A percentile compares a stretch with the other conserved stretches of the same genome.
These are phyloP conservation scores for Pomatorhinus ruficollis DNA, from an alignment of 2,113 vertebrate species.

Conservation along the genomic window DNA sequence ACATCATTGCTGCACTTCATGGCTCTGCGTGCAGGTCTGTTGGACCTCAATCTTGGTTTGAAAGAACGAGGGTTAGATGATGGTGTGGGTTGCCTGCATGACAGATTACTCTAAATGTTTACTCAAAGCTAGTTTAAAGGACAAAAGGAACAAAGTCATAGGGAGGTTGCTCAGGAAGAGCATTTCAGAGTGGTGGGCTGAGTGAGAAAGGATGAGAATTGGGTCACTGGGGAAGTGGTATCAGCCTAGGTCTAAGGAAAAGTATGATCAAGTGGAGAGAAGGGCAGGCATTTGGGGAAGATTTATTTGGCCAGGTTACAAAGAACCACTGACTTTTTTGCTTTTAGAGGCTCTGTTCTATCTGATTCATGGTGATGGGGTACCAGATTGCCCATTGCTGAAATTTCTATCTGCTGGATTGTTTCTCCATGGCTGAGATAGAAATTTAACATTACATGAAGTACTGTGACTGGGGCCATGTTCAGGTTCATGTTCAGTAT, in stretches of 20 bases:
- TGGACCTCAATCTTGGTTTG: background rate
- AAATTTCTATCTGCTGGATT: background rate
- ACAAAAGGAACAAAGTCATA: background rate
- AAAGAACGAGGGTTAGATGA: background rate
- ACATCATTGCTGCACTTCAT: background rate
- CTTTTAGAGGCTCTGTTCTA: background rate
- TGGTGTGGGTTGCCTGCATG: background rate
- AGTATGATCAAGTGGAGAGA: background rate
- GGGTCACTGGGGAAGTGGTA: background rate
- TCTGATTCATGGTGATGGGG: background rate
- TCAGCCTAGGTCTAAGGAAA: background rate
- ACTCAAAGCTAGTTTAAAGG: background rate
- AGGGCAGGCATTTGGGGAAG: background rate
- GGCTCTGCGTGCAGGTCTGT: background rate
- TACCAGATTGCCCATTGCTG: background rate
- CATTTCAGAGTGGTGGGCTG: rapidly evolving
- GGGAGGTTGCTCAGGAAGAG: background rate
- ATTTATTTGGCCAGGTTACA: background rate
- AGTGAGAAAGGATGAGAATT: background rate
- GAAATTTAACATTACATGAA: background rate
- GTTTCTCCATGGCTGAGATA: background rate
- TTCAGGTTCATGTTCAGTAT: background rate
- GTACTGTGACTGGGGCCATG: background rate
- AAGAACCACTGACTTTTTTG: background rate
- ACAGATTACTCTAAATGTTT: background rate